Conservation (phyloP, 2,888 invertebrate genomes). For the Synergus japonicus region DNA sequence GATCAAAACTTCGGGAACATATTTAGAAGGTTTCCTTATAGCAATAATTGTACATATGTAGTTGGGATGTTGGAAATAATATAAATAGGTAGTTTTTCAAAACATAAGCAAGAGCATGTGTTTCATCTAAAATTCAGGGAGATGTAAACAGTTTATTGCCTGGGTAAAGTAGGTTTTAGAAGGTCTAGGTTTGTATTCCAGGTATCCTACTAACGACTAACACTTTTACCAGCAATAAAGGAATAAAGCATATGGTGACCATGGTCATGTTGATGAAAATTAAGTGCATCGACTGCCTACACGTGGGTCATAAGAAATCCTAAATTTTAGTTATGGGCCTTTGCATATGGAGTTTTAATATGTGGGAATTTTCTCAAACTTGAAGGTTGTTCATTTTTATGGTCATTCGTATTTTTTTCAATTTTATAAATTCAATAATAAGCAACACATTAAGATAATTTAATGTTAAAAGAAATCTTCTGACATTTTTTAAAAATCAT, state of each 20-base stretch:
- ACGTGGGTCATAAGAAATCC: background rate
- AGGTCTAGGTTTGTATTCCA: background rate
- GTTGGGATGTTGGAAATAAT: background rate
- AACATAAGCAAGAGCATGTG: background rate
- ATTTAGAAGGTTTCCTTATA: background rate
- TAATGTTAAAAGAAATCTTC: no score
- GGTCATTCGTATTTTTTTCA: background rate
- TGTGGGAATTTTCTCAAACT: background rate
- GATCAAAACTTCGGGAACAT: no score
- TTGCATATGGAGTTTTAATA: background rate
- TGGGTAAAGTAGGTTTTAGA: background rate
- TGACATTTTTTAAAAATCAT: no score
- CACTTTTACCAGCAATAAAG: constrained; percentile 28
- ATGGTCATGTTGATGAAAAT: background rate
- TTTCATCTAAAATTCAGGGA: background rate
- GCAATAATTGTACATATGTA: background rate
- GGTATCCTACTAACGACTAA: constrained; percentile 5
- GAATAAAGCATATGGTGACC: constrained; percentile 3
- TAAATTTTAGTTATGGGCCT: background rate
- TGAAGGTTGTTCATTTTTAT: background rate
- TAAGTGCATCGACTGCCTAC: background rate
- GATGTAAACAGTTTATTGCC: background rate
- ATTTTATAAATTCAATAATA: background rate
- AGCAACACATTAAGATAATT: no score
- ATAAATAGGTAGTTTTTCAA: background rate